Percentiles rank a stretch among this genome's conserved stretches.
Evolutionary conservation across 2,797 vertebrate genomes (phyloP).

Genomic region (Pterois miles): DNA sequence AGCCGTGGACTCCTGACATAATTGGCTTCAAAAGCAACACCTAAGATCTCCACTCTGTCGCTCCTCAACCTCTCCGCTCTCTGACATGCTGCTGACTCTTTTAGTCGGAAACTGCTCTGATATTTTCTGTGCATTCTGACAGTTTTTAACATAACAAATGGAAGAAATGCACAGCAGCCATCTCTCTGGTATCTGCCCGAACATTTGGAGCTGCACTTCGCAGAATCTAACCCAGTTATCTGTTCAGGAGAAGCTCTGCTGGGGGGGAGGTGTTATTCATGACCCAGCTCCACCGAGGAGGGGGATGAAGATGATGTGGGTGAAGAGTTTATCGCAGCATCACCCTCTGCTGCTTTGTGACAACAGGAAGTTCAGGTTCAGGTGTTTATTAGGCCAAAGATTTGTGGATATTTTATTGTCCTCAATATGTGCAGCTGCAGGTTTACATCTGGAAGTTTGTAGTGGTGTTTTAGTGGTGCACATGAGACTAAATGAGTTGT

Average conservation of each 20-base stretch:
- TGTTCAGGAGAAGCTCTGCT: conserved; percentile 20
- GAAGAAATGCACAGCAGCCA: conserved; percentile 3
- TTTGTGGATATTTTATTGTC: background rate
- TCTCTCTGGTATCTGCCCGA: conserved; percentile 8
- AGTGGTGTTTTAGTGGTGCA: background rate
- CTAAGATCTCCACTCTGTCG: background rate
- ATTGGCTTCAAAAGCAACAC: background rate
- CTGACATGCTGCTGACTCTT: conserved; percentile 41
- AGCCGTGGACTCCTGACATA: conserved; percentile 23
- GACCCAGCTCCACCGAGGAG: conserved; percentile 46
- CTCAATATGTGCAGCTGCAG: background rate
- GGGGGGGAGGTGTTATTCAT: conserved; percentile 52
- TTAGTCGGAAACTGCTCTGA: background rate
- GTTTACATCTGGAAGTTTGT: background rate
- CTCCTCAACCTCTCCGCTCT: background rate
- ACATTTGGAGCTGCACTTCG: conserved; percentile 24
- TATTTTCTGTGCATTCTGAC: background rate
- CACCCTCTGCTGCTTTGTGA: conserved; percentile 1
- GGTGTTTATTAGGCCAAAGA: background rate
- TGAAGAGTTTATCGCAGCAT: conserved; percentile 2
- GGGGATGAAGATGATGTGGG: conserved; percentile 9
- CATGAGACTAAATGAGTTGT: background rate
- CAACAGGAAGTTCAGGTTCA: conserved; percentile 1
- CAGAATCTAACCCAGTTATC: conserved; percentile 38
- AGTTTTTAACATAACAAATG: conserved; percentile 4